phyloP scores from a whole-genome alignment of 2,888 invertebrate species.

The Ormyrus nitidulus region DNA sequence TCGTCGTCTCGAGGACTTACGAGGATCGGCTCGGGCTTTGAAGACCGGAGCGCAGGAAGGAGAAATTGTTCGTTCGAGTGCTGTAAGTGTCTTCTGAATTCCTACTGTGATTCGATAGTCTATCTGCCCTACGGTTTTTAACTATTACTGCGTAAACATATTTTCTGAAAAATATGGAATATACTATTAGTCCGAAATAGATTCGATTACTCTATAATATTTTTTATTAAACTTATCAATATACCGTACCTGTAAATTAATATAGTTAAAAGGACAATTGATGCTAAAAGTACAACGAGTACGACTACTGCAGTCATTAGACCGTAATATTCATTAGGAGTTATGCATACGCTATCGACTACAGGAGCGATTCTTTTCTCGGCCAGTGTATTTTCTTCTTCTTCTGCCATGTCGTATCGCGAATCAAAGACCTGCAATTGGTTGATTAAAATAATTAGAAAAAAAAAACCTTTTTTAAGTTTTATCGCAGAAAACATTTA shows the following conservation, averaged over 20 bases:
- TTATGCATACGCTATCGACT: conserved; percentile 85
- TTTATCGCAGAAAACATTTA: too few species aligned
- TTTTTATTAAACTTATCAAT: neutral
- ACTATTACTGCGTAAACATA: conserved; percentile 83
- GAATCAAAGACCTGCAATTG: conserved; percentile 87
- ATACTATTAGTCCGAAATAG: neutral
- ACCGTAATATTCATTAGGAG: conserved; percentile 89
- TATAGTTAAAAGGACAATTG: conserved; percentile 84
- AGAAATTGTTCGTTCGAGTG: conserved; percentile 73
- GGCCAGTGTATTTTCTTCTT: conserved; percentile 75
- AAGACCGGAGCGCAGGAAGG: conserved; percentile 73
- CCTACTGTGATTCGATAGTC: conserved; percentile 70
- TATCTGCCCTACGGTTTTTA: conserved; percentile 70
- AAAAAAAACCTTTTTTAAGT: too few species aligned
- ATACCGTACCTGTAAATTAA: conserved; percentile 83
- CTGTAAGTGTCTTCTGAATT: conserved; percentile 66
- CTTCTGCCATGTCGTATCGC: conserved; percentile 76
- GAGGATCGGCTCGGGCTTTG: conserved; percentile 72
- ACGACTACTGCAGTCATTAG: conserved; percentile 87
- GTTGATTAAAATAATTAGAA: neutral
- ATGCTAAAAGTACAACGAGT: conserved; percentile 84
- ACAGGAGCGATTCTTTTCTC: conserved; percentile 74
- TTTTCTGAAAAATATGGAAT: conserved; percentile 77
- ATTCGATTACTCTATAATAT: neutral
- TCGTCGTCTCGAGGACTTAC: conserved; percentile 62